These are phyloP conservation scores for Saxidomus purpurata DNA, from an alignment of 1,140 invertebrate genomes.

Conservation along the genomic window DNA sequence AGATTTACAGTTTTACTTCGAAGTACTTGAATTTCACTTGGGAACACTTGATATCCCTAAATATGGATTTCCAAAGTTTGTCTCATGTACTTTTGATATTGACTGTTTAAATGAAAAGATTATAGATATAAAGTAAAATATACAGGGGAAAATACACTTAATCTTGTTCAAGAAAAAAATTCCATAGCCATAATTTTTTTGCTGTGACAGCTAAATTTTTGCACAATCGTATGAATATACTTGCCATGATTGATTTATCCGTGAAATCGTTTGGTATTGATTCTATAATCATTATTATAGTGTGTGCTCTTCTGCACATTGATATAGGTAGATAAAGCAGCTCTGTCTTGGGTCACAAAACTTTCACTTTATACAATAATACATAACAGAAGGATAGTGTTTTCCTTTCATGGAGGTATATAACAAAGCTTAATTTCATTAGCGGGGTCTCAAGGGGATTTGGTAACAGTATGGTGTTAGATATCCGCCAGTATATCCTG, in stretches of 20 bases:
- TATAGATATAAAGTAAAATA: too few species aligned
- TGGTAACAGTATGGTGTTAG: neutral
- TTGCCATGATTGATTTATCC: conserved; percentile 27
- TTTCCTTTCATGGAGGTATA: neutral
- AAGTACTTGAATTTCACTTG: too few species aligned
- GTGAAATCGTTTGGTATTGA: neutral
- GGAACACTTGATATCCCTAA: too few species aligned
- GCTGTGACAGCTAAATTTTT: too few species aligned
- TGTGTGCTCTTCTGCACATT: neutral
- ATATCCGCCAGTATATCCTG: neutral
- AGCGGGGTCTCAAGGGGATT: neutral
- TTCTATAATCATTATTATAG: neutral
- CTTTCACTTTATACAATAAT: neutral
- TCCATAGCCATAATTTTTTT: too few species aligned
- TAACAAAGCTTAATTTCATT: conserved; percentile 19
- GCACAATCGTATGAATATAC: too few species aligned
- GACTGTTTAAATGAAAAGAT: too few species aligned
- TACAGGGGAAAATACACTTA: too few species aligned
- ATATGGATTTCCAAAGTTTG: too few species aligned
- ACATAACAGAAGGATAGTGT: neutral
- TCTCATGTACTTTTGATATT: too few species aligned
- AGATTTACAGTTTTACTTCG: too few species aligned
- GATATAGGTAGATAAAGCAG: conserved; percentile 17
- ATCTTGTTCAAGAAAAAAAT: too few species aligned
- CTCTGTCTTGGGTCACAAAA: neutral